Evolutionary conservation across 2,113 vertebrate species (phyloP), one percentile per base, ranked within the genome.

Genomic region (Ophiodon elongatus): DNA sequence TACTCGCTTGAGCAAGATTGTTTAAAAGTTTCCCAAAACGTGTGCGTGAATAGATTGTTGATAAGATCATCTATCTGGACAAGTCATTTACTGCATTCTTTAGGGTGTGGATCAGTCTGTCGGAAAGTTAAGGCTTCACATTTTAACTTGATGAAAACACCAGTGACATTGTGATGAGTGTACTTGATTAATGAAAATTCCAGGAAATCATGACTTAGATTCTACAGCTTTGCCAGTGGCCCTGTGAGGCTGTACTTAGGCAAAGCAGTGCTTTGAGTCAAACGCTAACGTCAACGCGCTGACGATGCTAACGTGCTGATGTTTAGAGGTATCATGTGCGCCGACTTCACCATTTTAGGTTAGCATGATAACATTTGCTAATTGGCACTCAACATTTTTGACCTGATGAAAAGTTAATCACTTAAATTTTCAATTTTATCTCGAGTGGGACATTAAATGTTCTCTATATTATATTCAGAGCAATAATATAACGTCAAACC

Each of bases 11-110:
- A 76, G 23, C 39, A 71, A 23, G 17, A 60, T 45, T 84, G 59
- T 71, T 79, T 14, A 57, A 62, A 72, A 78, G 50, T 21, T n/a
- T 23, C 21, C 50, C 8, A 52, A 52, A n/a, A 21, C 39, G 33
- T 52, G 77, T 62, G 62, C 69, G 23, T 76, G n/a, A 25, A 31
- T 65, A 41, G 27, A 54, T 72, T 47, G 54, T 29, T 59, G 41
- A 23, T 19, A 4, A 29, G 59, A 70, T 2, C 5, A 27, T 25
- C 19, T 15, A 33, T 73, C 72, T 67, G 29, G 67, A 52, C 31
- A 25, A 79, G 14, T 70, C 39, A 54, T 50, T 47, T 66, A 71
- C 27, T 65, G 17, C 8, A 54, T 10, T 29, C 10, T 67, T 25
- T 13, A 73, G 19, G 8, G 25, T 50, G 76, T 37, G 37, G 31